phyloP scores from a whole-genome alignment of 2,888 invertebrate genomes.

The Barypeithes pellucidus region DNA sequence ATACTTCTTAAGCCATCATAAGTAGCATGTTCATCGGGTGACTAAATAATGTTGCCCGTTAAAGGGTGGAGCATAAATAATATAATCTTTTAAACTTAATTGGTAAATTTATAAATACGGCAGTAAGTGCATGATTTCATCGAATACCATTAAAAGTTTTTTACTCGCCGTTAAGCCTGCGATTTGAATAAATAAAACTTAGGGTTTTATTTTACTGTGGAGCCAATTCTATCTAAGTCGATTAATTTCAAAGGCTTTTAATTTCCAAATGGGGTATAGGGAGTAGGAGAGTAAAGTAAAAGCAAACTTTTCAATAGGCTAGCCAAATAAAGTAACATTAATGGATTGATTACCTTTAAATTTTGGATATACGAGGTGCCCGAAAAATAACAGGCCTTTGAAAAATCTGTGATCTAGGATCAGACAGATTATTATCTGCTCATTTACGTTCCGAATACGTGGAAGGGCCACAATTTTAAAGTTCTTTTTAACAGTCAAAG shows the following conservation, averaged over 20 bases:
- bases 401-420: no score
- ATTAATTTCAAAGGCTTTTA: conserved; percentile 8
- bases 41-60: no score
- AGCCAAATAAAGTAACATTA: neutral
- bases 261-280: conserved; percentile 1
- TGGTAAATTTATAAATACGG: neutral
- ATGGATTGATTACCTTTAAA: neutral
- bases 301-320: neutral
- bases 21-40: no score
- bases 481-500: no score
- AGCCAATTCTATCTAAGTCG: conserved; percentile 9
- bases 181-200: conserved; percentile 9
- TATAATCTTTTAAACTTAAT: no score
- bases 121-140: neutral
- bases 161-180: neutral
- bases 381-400: no score
- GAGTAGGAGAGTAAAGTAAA: neutral
- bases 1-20: no score
- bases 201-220: conserved; percentile 6
- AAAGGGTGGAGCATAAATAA: no score
- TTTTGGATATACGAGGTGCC: neutral
- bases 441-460: no score
- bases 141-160: neutral
- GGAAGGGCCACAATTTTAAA: no score
- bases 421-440: no score